Conservation (phyloP, 2,888 invertebrate species). For the Daptonema setosum region DNA sequence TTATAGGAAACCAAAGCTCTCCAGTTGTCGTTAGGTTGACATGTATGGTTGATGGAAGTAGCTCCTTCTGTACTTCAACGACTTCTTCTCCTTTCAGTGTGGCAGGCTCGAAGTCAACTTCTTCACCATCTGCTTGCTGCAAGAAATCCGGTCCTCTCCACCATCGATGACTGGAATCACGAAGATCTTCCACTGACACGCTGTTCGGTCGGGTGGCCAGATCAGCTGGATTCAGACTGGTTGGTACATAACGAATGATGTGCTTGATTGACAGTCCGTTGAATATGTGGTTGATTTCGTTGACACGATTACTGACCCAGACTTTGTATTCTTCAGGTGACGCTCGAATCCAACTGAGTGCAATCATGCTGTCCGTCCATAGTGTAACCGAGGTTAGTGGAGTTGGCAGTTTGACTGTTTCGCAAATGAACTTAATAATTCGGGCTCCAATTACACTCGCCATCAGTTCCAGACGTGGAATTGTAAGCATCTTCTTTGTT, state of each 20-base stretch:
- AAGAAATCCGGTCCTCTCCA: no score
- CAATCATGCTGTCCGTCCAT: not conserved
- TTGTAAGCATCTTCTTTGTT: not conserved
- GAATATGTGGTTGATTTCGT: not conserved
- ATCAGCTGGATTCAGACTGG: constrained; percentile 21
- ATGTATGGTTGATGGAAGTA: no score
- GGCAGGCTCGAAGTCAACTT: no score
- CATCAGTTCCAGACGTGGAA: not conserved
- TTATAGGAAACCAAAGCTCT: no score
- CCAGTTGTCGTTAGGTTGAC: no score
- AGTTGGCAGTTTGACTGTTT: not conserved
- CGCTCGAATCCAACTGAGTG: no score
- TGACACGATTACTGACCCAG: not conserved
- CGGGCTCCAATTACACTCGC: not conserved
- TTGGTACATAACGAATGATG: constrained; percentile 12
- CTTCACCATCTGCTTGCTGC: no score
- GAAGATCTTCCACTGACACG: no score
- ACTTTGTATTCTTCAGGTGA: no score
- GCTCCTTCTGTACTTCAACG: no score
- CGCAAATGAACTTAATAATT: not conserved
- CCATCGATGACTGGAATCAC: no score
- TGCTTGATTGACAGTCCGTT: not conserved
- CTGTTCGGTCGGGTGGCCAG: constrained; percentile 16
- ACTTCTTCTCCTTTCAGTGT: no score
- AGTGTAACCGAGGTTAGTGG: not conserved